phyloP scores from a whole-genome alignment of 1,140 invertebrate species.

The Apolygus lucorum region DNA sequence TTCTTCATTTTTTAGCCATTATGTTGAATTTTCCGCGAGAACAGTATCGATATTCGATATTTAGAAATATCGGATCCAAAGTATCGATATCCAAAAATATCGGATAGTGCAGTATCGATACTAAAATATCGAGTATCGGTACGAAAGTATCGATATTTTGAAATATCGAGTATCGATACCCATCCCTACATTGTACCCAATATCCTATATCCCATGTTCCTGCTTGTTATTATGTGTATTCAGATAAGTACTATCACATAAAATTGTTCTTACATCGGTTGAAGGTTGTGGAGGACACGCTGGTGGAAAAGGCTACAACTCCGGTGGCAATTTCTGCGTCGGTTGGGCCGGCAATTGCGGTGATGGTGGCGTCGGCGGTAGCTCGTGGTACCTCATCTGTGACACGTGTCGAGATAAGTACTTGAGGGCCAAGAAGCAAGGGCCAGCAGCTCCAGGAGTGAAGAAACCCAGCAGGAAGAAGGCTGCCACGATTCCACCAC shows the following conservation, averaged over 20 bases:
- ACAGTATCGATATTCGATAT: too few species aligned
- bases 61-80: too few species aligned
- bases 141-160: neutral
- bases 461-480: constrained; percentile 37
- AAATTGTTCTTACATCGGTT: neutral
- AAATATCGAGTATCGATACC: too few species aligned
- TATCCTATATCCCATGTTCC: too few species aligned
- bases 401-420: constrained; percentile 79
- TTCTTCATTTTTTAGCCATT: too few species aligned
- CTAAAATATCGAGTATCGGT: too few species aligned
- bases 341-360: constrained; percentile 75
- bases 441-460: constrained; percentile 9
- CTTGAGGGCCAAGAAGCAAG: constrained; percentile 48
- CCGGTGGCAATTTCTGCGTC: constrained; percentile 69
- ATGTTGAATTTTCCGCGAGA: too few species aligned
- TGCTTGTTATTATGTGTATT: too few species aligned
- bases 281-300: constrained; percentile 77
- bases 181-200: too few species aligned
- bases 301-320: constrained; percentile 82
- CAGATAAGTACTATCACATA: too few species aligned
- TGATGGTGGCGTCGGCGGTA: constrained; percentile 71
- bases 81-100: too few species aligned
- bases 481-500: constrained; percentile 14
- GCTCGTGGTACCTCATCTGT: constrained; percentile 87
- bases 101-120: too few species aligned